phyloP scores from a whole-genome alignment of 1,140 invertebrate genomes.

The Nixonia krombeini region DNA sequence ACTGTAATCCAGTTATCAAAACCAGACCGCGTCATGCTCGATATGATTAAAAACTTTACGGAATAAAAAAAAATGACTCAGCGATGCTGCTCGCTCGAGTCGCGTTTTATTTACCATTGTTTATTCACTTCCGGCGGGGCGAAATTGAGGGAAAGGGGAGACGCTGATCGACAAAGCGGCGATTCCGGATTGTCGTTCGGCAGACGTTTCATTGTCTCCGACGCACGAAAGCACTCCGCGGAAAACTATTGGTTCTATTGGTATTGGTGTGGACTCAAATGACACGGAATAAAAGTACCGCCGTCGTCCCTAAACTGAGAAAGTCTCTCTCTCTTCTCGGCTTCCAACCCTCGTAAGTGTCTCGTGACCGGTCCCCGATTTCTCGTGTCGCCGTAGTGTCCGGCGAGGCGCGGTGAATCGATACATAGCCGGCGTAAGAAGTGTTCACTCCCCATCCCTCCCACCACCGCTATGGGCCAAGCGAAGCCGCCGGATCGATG shows the following conservation, averaged over 20 bases:
- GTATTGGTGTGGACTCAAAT: constrained; percentile 68
- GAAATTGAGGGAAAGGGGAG: too few relatives aligned
- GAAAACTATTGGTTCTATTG: constrained; percentile 65
- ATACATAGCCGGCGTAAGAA: constrained; percentile 68
- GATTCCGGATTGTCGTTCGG: constrained; percentile 28
- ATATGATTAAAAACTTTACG: too few relatives aligned
- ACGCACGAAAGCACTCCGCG: constrained; percentile 58
- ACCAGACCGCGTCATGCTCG: too few relatives aligned
- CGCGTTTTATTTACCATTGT: too few relatives aligned
- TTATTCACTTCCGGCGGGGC: too few relatives aligned
- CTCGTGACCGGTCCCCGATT: constrained; percentile 34
- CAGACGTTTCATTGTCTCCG: constrained; percentile 39
- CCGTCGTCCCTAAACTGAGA: constrained; percentile 42
- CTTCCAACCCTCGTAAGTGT: constrained; percentile 45
- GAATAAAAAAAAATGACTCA: too few relatives aligned
- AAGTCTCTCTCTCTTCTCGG: constrained; percentile 45
- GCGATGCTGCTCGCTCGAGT: too few relatives aligned
- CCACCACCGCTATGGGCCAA: constrained; percentile 23
- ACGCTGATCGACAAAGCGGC: constrained; percentile 15
- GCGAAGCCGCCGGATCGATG: constrained; percentile 51
- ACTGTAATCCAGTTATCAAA: too few relatives aligned
- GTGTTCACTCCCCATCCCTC: constrained; percentile 19
- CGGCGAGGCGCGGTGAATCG: constrained; percentile 59
- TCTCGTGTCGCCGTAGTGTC: constrained; percentile 41
- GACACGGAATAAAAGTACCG: constrained; percentile 73